Base-by-base conservation (phyloP, 2,113 vertebrate genomes). In the Trichomycterus rosablanca region DNA sequence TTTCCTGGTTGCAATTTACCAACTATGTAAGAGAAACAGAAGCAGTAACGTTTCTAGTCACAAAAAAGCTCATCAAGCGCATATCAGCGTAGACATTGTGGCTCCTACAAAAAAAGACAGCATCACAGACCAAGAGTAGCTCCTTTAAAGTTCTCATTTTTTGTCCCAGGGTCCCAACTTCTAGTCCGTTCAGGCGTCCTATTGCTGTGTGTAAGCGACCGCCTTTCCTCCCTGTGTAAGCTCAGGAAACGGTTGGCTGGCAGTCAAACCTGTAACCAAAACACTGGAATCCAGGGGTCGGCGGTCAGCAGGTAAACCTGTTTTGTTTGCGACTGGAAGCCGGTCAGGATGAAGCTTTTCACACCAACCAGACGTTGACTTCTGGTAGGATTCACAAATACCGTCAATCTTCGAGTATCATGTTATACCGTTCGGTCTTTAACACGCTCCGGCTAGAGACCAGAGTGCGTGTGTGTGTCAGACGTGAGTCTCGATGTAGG, bases 401-500 rank as follows among this genome's bases (percentile, higher is more conserved):
- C n/a, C n/a, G n/a, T n/a, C n/a, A n/a, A n/a, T n/a, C n/a, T n/a
- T n/a, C n/a, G n/a, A n/a, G n/a, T n/a, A 59, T n/a, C 42, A 55
- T 22, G 18, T 32, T 62, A 23, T 20, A n/a, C n/a, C n/a, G n/a
- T n/a, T n/a, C n/a, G 35, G 46, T 49, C 48, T 45, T 28, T n/a
- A 32, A 63, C 30, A 56, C 16, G 15, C 16, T 35, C 20, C 28
- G 20, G 16, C 28, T 8, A 59, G 50, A 53, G 26, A 28, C 59
- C 15, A 7, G 24, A 54, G 18, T 64, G 51, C 30, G 15, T 49
- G 49, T 34, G 43, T 46, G 60, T 7, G 34, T 91, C 90, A 98
- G 79, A 97, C 95, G 37, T 98, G 95, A 1, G 95, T 97, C 86
- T 98, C 95, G 63, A 97, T 97, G 82, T 95, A 98, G 11, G 95